Evolutionary conservation across 2,797 vertebrate genomes (phyloP), one percentile per base, ranked within the genome.

Genomic region (Enteromius anoplus): DNA sequence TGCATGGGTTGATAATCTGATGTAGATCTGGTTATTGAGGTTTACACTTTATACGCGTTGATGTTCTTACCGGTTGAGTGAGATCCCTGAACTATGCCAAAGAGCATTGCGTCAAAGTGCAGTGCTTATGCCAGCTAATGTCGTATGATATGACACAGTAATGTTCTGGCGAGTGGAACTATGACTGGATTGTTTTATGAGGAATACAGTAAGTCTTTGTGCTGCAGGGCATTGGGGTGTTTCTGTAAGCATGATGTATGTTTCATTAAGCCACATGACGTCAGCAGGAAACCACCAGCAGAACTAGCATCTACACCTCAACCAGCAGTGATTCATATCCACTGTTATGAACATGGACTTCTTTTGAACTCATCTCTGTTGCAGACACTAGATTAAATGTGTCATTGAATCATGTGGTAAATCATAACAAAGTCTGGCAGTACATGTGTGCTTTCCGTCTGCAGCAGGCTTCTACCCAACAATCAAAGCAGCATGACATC

Each of bases 171-270:
- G 34, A 45, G 10, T 58, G 26, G 10, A 29, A 58, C 17, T 70
- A 26, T 58, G 17, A 9, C 8, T 8, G n/a, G 47, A 68, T 68
- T 79, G 21, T 78, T 32, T 73, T n/a, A 55, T n/a, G 19, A 15
- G 7, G 5, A 64, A 4, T 53, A 66, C 47, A 53, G 21, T 10
- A 21, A 68, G 64, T 69, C 14, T 79, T 55, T 79, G 47, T 55
- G 49, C 77, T 79, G 49, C 32, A 55, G 49, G 45, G 65, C n/a
- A 29, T 10, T 21, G 75, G 72, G 55, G 14, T 62, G 75, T 69
- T 68, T 69, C 47, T 69, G 49, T 55, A 37, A 12, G 65, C 47
- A 37, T 79, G 15, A 23, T 29, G 47, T 23, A 17, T 65, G 11
- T 42, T 29, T 26, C 9, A 80, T 34, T 49, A 65, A 78, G 6